Base-by-base conservation (phyloP, 2,113 vertebrate genomes). In the Vulpes ferrilata region DNA sequence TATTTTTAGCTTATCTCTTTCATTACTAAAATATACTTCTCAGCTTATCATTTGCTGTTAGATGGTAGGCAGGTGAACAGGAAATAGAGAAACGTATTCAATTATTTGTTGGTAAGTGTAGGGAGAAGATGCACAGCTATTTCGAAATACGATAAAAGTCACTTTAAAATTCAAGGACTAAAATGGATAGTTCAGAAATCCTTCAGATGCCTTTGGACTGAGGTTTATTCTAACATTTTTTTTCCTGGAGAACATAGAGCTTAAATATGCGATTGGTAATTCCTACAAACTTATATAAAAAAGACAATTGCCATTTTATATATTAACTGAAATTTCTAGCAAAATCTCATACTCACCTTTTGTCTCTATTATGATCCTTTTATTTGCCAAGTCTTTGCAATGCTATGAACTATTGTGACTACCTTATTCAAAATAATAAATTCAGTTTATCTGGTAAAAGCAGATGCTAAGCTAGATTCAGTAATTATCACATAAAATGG, bases 391-490 rank as follows among this genome's bases (percentile, higher is more conserved):
- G 88, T 93, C 35, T 98, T 97, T 38, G 51, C 59, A 84, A 19
- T 95, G 82, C 4, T 96, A 55, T 96, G 97, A 98, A 98, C 98
- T 97, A 98, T 93, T 98, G 84, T 76, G 96, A 97, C 96, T 97
- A 74, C 35, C 92, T 97, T 97, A 97, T 97, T 98, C 97, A 97
- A 98, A 98, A 98, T 98, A 98, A 98, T 97, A 98, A 97, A 98
- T 76, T 97, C 97, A 69, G 96, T 97, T 98, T 99, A 99, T 99
- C 98, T 96, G 97, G 95, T 95, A 98, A 98, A 98, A 98, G 71
- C 98, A 99, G 98, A 99, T 99, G 98, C 74, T 98, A 97, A 98
- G 88, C 88, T 97, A 99, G 98, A 99, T 99, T 98, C 97, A 97
- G 91, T 98, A 98, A 99, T 99, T 99, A 98, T 97, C 97, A 98